Percentiles rank a stretch among this genome's conserved stretches.
Evolutionary conservation across 1,140 invertebrate species (phyloP).

Genomic region (Euwallacea fornicatus): DNA sequence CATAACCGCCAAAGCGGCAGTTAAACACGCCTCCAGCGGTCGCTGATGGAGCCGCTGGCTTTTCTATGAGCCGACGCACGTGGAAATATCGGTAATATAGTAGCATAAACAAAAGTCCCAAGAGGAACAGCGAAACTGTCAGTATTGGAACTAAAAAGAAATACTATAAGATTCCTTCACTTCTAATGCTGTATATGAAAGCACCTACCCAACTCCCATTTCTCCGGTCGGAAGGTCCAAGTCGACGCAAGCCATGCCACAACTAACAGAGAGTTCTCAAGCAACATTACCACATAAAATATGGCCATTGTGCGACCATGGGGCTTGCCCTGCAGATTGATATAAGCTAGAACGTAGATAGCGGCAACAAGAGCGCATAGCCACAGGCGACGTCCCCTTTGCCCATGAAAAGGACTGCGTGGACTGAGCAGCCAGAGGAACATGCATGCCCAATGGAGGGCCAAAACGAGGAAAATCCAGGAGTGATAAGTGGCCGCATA

Average conservation of each 20-base stretch:
- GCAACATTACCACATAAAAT: slow-evolving; percentile 89
- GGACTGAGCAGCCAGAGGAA: slow-evolving; percentile 78
- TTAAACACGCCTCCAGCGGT: slow-evolving; percentile 85
- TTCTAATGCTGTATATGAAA: slow-evolving; percentile 48
- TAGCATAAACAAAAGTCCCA: slow-evolving; percentile 80
- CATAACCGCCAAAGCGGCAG: slow-evolving; percentile 76
- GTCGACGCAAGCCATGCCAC: slow-evolving; percentile 65
- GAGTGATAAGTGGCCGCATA: slow-evolving; percentile 84
- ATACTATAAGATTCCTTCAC: slow-evolving; percentile 28
- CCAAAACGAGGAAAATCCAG: slow-evolving; percentile 79
- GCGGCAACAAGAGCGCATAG: slow-evolving; percentile 75
- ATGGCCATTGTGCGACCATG: slow-evolving; percentile 60
- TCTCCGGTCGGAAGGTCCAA: slow-evolving; percentile 47
- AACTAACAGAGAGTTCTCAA: slow-evolving; percentile 81
- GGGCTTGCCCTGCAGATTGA: slow-evolving; percentile 75
- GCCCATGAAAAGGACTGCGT: slow-evolving; percentile 79
- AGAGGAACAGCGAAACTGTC: slow-evolving; percentile 62
- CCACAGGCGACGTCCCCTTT: slow-evolving; percentile 68
- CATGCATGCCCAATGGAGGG: slow-evolving; percentile 70
- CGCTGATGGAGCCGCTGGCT: slow-evolving; percentile 42
- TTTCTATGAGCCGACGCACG: slow-evolving; percentile 58
- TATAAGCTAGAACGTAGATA: slow-evolving; percentile 88
- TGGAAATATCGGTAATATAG: slow-evolving; percentile 82
- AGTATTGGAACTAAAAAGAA: slow-evolving; percentile 48
- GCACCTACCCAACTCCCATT: slow-evolving; percentile 56